Evolutionary conservation across 2,113 vertebrate genomes (phyloP).

Genomic region (Delphinus delphis): DNA sequence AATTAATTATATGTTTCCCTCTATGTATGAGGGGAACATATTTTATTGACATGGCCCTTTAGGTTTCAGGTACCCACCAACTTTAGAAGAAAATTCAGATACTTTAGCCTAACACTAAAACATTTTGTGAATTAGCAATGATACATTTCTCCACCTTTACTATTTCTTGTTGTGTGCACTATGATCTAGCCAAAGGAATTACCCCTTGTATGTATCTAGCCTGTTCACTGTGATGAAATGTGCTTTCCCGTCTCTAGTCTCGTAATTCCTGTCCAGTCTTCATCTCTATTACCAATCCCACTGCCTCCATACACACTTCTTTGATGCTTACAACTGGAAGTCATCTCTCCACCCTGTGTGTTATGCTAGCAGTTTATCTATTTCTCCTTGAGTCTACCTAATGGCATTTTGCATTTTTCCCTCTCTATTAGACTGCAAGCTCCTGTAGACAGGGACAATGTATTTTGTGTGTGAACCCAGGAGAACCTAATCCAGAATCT

Average conservation of each 20-base stretch:
- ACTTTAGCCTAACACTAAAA: not conserved
- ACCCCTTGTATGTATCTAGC: fast-evolving
- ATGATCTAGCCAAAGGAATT: not conserved
- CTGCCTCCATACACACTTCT: not conserved
- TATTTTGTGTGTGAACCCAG: not conserved
- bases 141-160: not conserved
- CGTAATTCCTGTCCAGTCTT: not conserved
- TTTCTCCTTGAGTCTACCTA: not conserved
- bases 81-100: not conserved
- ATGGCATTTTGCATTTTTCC: not conserved
- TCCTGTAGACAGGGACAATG: not conserved
- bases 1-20: not conserved
- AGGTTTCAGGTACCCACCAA: not conserved
- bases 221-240: not conserved
- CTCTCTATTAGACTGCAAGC: not conserved
- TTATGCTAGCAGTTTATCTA: not conserved
- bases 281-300: not conserved
- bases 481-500: not conserved
- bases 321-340: not conserved
- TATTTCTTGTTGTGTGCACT: not conserved
- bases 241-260: not conserved
- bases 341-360: not conserved
- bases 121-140: not conserved
- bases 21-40: not conserved
- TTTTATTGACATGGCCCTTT: not conserved